Evolutionary conservation across 2,113 vertebrate species (phyloP), one percentile per base, ranked within the genome.

Genomic region (Oreotragus oreotragus): DNA sequence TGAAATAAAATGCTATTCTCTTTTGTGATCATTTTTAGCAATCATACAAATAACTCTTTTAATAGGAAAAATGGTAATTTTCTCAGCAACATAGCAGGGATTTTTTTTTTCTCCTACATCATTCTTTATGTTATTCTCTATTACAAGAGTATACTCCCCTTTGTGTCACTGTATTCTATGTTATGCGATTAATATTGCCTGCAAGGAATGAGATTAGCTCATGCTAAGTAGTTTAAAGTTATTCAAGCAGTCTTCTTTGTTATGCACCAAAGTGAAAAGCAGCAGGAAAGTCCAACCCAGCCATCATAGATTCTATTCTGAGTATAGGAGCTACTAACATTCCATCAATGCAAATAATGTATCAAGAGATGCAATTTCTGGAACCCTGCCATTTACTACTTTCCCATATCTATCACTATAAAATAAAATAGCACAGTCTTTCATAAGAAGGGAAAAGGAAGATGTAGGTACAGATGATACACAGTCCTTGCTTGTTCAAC

Each of bases 201-300:
- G 5, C 45, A 84, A 89, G 81, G 3, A 12, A 23, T 45, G 16
- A 93, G 25, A 62, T 89, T 88, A 60, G 73, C 84, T 86, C 64
- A 86, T 76, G 76, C 25, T 87, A 76, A 58, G 16, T 79, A 49
- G 13, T 85, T 93, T 45, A 27, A 76, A 92, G 49, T 47, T 81
- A 73, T 89, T 91, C 55, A 81, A 30, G 27, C 45, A 27, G 91
- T 80, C 27, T 85, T 97, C 39, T 96, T 96, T 93, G 49, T 87
- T n/a, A 9, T 57, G 13, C 16, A 19, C 30, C 73, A 28, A 51
- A 80, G 21, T 87, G 53, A 39, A 93, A 13, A 84, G 1, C 80
- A 88, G 70, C 64, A 76, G 84, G 15, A n/a, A 57, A 0, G 21
- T 85, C 17, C n/a, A 76, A 66, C 7, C 13, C 45, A 70, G 25